Evolutionary conservation across 2,888 invertebrate genomes (phyloP).

Genomic region (Danaus chrysippus): DNA sequence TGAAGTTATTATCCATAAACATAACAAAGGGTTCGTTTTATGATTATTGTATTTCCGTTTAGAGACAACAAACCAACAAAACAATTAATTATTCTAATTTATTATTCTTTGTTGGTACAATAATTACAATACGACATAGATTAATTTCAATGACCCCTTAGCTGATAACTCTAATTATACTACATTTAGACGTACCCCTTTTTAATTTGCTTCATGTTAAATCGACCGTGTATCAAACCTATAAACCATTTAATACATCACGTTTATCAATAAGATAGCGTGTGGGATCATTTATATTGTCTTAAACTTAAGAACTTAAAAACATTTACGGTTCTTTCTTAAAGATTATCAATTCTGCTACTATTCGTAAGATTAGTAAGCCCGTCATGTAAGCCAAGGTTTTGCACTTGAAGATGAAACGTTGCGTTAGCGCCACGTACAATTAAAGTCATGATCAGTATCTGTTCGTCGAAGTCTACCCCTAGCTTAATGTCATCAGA

Average conservation of each 20-base stretch:
- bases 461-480: constrained; percentile 68
- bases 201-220: constrained; percentile 53
- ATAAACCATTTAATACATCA: constrained; percentile 32
- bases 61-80: constrained; percentile 3
- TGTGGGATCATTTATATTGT: background rate
- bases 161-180: constrained; percentile 37
- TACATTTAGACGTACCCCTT: constrained; percentile 44
- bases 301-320: background rate
- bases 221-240: constrained; percentile 58
- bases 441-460: constrained; percentile 74
- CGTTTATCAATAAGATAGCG: constrained; percentile 13
- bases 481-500: constrained; percentile 48
- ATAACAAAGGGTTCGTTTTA: background rate
- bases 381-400: constrained; percentile 48
- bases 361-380: constrained; percentile 3
- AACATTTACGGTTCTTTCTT: background rate
- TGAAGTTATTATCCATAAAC: constrained; percentile 1
- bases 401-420: constrained; percentile 57
- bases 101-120: constrained; percentile 13
- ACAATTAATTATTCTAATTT: constrained; percentile 19
- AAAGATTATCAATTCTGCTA: background rate
- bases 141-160: constrained; percentile 26
- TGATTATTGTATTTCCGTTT: constrained; percentile 6
- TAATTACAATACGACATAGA: constrained; percentile 20
- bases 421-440: constrained; percentile 75